Base-by-base conservation (phyloP, 2,888 invertebrate species). In the Sesia apiformis region DNA sequence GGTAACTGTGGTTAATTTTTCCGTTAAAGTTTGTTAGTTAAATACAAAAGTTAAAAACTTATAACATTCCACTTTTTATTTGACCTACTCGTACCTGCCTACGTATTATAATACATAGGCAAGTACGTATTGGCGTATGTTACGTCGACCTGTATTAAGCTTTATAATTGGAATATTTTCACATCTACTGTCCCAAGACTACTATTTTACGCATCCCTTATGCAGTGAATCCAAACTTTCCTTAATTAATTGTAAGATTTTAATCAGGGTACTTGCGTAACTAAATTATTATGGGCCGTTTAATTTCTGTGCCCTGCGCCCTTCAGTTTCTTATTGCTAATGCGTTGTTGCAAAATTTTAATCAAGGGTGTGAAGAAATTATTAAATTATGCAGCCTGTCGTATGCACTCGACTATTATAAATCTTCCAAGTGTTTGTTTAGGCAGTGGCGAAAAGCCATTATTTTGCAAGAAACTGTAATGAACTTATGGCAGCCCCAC, bases 331-430 rank as follows among this genome's bases (percentile, higher is more conserved):
- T 84, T 76, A 76, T 72, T 72, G 69, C 72, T 84, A 84, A 85
- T 84, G 85, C 81, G 79, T 84, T 82, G 84, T 80, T 82, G 80
- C 84, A 76, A 84, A 84, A 85, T 87, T 89, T 86, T 89, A 89
- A 88, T 88, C 84, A 87, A 84, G 87, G 86, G 87, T 78, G 83
- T 86, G 79, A 81, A 76, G 67, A 70, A 73, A 79, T 85, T 84
- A 87, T 86, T 86, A 85, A 86, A 87, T 87, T 89, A 87, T 87
- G 86, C 87, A 87, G 75, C 72, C 85, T 86, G 87, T 87, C 89
- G 80, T 81, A 84, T 88, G 87, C 88, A 89, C 81, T 85, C 82
- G 62, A 67, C 63, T 70, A 72, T 75, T 78, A 82, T 87, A 85
- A 88, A 89, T 88, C 83, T 79, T 64, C 59, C 40, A 52, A 53